Conservation (phyloP, 2,113 vertebrate species). For the Excalfactoria chinensis region DNA sequence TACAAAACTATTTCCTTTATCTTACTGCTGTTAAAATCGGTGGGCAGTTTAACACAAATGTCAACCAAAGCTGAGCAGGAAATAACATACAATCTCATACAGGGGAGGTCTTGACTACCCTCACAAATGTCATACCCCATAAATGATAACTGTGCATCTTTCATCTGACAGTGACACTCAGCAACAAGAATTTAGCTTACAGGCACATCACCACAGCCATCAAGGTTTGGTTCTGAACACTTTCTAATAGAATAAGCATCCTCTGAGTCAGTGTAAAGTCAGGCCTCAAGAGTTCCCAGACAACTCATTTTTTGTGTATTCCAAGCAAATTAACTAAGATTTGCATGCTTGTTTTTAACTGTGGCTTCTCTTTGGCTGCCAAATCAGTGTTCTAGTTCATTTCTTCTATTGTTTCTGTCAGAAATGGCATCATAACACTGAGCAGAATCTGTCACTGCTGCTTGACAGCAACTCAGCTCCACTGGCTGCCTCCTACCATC, state of each 20-base stretch:
- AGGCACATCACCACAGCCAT: background rate
- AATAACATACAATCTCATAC: background rate
- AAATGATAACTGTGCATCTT: background rate
- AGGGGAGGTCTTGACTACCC: background rate
- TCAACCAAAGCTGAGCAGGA: background rate
- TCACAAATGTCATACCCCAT: background rate
- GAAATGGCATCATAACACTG: background rate
- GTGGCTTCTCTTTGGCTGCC: slow-evolving; percentile 16
- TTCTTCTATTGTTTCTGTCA: slow-evolving; percentile 37
- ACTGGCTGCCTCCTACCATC: slow-evolving; percentile 67
- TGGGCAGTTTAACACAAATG: background rate
- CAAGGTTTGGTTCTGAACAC: background rate
- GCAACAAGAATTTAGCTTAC: background rate
- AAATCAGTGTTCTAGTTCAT: slow-evolving; percentile 30
- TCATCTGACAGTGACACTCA: background rate
- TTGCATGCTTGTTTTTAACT: slow-evolving; percentile 27
- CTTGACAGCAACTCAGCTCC: background rate
- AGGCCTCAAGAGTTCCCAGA: background rate
- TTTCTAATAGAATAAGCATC: background rate
- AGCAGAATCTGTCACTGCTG: background rate
- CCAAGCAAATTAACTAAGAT: slow-evolving; percentile 28
- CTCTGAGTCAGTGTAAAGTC: background rate
- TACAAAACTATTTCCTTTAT: background rate
- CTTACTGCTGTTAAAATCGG: background rate
- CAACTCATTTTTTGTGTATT: background rate